Conservation (phyloP, 2,888 invertebrate species). For the Leptinotarsa haldemani region DNA sequence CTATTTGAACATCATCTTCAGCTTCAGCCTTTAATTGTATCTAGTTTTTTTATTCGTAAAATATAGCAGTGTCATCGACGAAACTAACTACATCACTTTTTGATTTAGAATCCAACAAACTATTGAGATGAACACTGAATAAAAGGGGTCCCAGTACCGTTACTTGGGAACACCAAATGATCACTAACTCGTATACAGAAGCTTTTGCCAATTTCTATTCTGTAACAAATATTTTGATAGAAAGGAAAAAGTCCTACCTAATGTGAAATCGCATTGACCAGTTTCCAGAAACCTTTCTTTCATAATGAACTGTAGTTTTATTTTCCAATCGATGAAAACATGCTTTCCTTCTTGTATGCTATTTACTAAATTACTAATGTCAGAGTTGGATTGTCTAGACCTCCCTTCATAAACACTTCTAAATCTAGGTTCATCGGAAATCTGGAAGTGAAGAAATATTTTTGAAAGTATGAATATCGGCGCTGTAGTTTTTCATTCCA, state of each 20-base stretch:
- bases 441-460: constrained; percentile 59
- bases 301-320: constrained; percentile 80
- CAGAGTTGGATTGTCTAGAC: constrained; percentile 64
- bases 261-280: constrained; percentile 79
- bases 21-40: background rate
- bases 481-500: constrained; percentile 50
- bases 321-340: constrained; percentile 85
- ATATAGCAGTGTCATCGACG: no score
- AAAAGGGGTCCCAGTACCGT: no score
- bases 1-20: background rate
- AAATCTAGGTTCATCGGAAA: constrained; percentile 73
- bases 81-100: no score
- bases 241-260: constrained; percentile 68
- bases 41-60: no score
- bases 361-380: constrained; percentile 65
- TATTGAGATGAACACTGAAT: no score
- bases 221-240: background rate
- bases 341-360: constrained; percentile 76
- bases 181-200: no score
- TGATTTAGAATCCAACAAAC: no score
- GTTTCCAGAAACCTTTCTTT: constrained; percentile 74
- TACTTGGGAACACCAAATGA: no score
- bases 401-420: constrained; percentile 71
- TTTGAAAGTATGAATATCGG: no score
- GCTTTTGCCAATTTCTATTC: no score